Percentiles rank a stretch among this genome's conserved stretches.
phyloP scores from a whole-genome alignment of 2,113 vertebrate species.

The Burhinus oedicnemus region DNA sequence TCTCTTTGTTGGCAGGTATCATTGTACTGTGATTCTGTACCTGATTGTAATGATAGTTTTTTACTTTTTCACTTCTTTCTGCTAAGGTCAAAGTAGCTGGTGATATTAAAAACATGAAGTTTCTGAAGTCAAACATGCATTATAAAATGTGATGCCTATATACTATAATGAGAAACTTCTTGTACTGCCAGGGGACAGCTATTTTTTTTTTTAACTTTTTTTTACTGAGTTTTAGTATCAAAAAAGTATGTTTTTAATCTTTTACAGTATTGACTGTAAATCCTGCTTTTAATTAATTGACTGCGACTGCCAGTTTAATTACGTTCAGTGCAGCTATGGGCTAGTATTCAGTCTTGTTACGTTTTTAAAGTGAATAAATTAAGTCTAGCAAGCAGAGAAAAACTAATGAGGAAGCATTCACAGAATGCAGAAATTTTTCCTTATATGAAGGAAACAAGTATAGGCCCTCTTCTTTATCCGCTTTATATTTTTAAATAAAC shows the following conservation, averaged over 20 bases:
- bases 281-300: background rate
- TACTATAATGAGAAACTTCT: background rate
- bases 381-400: background rate
- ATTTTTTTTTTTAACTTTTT: background rate
- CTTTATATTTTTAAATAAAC: background rate
- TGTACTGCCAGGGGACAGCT: background rate
- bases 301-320: background rate
- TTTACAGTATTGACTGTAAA: background rate
- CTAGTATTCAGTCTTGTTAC: background rate
- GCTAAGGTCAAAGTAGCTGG: background rate
- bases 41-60: background rate
- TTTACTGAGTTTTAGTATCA: background rate
- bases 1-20: background rate
- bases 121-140: background rate
- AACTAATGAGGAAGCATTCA: background rate
- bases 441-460: background rate
- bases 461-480: background rate
- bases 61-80: background rate
- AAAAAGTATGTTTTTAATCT: background rate
- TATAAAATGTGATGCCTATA: background rate
- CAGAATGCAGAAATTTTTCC: background rate
- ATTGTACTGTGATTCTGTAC: background rate
- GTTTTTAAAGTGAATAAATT: conserved; percentile 18
- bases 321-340: background rate
- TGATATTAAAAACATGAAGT: background rate